Conservation (phyloP, 2,113 vertebrate genomes). For the Neodontobutis hainanensis region DNA sequence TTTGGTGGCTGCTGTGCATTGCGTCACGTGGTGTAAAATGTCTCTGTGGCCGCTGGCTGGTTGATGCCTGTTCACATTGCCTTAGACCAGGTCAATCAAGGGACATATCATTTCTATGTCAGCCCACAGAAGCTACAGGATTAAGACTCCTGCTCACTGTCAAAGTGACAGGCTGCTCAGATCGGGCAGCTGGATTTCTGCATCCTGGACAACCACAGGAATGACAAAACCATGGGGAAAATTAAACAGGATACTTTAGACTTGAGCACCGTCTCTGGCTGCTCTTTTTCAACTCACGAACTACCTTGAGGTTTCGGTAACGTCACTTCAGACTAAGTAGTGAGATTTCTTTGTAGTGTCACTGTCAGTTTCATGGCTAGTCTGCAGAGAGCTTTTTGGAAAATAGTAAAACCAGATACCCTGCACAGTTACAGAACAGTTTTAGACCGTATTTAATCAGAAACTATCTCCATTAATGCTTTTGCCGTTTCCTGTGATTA, state of each 20-base stretch:
- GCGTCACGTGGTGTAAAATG: slow-evolving; percentile 50
- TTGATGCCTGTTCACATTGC: slow-evolving; percentile 21
- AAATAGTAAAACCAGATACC: not conserved
- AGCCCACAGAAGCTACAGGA: slow-evolving; percentile 2
- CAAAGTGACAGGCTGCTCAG: not conserved
- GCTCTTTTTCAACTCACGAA: not conserved
- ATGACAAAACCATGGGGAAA: too few species aligned
- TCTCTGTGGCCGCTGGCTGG: slow-evolving; percentile 29
- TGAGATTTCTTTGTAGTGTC: not conserved
- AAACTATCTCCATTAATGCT: not conserved
- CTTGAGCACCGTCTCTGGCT: not conserved
- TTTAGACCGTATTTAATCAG: not conserved
- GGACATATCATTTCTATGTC: slow-evolving; percentile 37
- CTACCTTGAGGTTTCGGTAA: not conserved
- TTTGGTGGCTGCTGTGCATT: slow-evolving; percentile 40
- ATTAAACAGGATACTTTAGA: not conserved
- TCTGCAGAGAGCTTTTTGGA: slow-evolving; percentile 1
- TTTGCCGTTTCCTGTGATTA: too few species aligned
- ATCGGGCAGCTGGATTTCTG: not conserved
- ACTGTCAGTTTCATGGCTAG: not conserved
- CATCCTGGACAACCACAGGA: not conserved
- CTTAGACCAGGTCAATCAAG: slow-evolving; percentile 39
- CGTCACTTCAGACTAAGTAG: slow-evolving; percentile 3
- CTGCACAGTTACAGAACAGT: not conserved
- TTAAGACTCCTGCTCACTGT: slow-evolving; percentile 5